A percentile compares a stretch with the other conserved stretches of the same genome.
These are phyloP conservation scores for Gallinago nigripennis DNA, from an alignment of 2,797 vertebrate genomes.

Conservation along the genomic window DNA sequence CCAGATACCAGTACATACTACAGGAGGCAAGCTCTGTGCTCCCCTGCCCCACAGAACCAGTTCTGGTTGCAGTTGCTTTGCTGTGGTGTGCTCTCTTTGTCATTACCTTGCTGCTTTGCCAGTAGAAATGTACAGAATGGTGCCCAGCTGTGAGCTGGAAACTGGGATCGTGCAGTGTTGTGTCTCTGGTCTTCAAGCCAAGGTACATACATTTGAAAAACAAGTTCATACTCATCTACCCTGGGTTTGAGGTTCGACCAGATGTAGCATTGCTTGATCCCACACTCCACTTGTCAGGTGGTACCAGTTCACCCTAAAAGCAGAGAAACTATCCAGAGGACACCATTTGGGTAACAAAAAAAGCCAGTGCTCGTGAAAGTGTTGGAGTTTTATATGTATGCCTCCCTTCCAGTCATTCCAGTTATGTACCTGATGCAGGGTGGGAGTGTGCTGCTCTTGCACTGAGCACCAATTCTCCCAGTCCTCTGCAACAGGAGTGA, in stretches of 20 bases:
- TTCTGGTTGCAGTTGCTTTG: neutral
- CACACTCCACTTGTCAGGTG: neutral
- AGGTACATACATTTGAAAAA: neutral
- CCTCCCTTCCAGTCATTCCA: neutral
- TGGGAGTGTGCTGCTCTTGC: neutral
- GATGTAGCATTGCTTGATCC: neutral
- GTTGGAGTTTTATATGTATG: neutral
- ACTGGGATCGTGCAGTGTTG: neutral
- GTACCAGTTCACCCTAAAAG: neutral
- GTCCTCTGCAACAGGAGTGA: neutral
- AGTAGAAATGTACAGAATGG: neutral
- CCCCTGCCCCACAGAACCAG: neutral
- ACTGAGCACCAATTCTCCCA: neutral
- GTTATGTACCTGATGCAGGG: accelerated
- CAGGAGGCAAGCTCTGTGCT: neutral
- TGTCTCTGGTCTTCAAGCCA: neutral
- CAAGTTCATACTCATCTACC: accelerated
- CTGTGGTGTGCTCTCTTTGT: neutral
- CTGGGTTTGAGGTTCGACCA: neutral
- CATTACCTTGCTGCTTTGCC: neutral
- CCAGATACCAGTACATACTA: neutral
- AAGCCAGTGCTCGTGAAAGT: accelerated
- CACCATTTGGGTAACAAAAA: neutral
- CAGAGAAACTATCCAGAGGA: neutral
- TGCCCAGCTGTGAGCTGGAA: neutral